Evolutionary conservation across 2,113 vertebrate genomes (phyloP).

Genomic region (Sterna hirundo): DNA sequence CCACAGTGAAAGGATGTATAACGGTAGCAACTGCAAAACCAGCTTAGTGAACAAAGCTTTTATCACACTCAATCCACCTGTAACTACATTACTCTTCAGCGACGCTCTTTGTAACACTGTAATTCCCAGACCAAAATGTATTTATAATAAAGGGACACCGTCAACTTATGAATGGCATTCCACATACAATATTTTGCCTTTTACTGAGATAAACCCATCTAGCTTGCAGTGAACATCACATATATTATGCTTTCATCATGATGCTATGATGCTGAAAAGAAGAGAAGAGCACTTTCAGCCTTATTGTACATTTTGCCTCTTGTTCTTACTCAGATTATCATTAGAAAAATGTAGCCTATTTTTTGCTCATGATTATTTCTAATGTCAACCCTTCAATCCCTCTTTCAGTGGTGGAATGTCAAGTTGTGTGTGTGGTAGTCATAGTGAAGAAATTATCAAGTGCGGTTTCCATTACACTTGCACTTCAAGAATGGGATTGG

Average conservation of each 20-base stretch:
- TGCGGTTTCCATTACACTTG: not conserved
- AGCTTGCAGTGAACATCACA: not conserved
- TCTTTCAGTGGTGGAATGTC: not conserved
- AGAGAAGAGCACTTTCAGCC: not conserved
- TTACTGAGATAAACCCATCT: not conserved
- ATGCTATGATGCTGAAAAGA: not conserved
- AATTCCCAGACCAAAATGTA: not conserved
- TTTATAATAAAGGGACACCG: not conserved
- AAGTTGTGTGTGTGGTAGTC: not conserved
- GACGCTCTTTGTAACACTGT: not conserved
- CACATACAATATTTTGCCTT: not conserved
- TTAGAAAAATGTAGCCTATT: not conserved
- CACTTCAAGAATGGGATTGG: not conserved
- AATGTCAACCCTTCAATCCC: not conserved
- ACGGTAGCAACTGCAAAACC: not conserved
- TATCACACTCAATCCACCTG: not conserved
- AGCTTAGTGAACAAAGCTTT: not conserved
- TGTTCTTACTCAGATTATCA: not conserved
- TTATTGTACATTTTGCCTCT: not conserved
- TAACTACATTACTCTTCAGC: not conserved
- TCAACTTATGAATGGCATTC: not conserved
- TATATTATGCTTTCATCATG: not conserved
- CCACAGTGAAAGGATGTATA: slow-evolving; percentile 3
- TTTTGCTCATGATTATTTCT: not conserved
- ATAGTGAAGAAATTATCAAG: not conserved